phyloP scores from a whole-genome alignment of 2,888 invertebrate genomes.

The Germaria angustata region DNA sequence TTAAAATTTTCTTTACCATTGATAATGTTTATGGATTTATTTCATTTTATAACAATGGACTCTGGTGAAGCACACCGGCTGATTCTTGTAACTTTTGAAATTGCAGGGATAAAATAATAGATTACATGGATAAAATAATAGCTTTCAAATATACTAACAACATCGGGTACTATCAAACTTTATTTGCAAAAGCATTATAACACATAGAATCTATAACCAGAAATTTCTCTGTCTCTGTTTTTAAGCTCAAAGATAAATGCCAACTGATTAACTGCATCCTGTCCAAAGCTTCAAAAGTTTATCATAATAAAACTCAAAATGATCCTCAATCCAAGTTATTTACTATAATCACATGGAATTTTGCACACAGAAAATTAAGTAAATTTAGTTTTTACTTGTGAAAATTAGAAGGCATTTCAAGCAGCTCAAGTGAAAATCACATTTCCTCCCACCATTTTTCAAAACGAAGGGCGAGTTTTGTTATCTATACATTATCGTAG shows the following conservation, averaged over 20 bases:
- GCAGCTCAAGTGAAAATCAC: constrained; percentile 33
- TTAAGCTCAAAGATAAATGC: not conserved
- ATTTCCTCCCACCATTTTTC: constrained; percentile 51
- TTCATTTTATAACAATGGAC: too few species aligned
- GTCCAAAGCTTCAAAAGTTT: not conserved
- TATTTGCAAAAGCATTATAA: too few species aligned
- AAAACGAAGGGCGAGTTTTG: constrained; percentile 12
- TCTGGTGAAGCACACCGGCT: too few species aligned
- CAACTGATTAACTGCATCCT: not conserved
- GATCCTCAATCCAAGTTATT: not conserved
- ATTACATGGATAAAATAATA: too few species aligned
- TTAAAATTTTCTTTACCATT: too few species aligned
- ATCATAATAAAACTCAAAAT: not conserved
- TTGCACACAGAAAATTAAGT: not conserved
- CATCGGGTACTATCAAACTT: too few species aligned
- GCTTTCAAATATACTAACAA: too few species aligned
- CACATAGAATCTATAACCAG: too few species aligned
- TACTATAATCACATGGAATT: not conserved
- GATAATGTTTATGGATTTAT: too few species aligned
- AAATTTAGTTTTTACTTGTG: not conserved
- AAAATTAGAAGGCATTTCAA: not conserved
- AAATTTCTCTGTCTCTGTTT: not conserved
- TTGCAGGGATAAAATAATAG: too few species aligned
- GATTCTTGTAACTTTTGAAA: too few species aligned
- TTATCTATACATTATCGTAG: constrained; percentile 49